Conservation (phyloP, 2,113 vertebrate genomes). For the Talpa occidentalis region DNA sequence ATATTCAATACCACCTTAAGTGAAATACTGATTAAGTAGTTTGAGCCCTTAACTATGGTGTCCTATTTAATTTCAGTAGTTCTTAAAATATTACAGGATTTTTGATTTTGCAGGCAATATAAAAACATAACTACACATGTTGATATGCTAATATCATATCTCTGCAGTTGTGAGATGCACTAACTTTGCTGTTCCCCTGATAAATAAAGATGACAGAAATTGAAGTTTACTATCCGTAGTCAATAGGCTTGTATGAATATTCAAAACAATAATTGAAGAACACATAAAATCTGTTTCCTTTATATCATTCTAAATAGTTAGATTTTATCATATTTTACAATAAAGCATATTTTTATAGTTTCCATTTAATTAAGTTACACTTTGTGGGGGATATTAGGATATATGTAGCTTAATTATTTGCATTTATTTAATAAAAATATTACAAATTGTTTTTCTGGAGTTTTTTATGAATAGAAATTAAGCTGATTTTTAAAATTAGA, state of each 20-base stretch:
- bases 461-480: not conserved
- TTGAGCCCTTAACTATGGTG: not conserved
- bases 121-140: not conserved
- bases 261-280: not conserved
- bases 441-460: not conserved
- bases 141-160: not conserved
- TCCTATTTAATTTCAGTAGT: not conserved
- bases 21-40: not conserved
- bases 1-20: not conserved
- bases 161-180: not conserved
- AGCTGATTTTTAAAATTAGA: not conserved
- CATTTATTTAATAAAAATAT: not conserved
- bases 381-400: not conserved
- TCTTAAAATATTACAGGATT: not conserved
- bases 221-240: not conserved
- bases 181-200: not conserved
- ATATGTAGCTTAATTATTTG: not conserved
- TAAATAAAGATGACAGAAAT: not conserved
- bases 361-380: not conserved
- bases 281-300: not conserved
- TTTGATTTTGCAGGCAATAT: not conserved
- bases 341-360: not conserved
- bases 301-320: not conserved
- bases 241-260: not conserved
- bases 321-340: not conserved